These are phyloP conservation scores for Myoxocephalus aenaeus DNA, from an alignment of 2,797 vertebrate species.

Conservation along the genomic window DNA sequence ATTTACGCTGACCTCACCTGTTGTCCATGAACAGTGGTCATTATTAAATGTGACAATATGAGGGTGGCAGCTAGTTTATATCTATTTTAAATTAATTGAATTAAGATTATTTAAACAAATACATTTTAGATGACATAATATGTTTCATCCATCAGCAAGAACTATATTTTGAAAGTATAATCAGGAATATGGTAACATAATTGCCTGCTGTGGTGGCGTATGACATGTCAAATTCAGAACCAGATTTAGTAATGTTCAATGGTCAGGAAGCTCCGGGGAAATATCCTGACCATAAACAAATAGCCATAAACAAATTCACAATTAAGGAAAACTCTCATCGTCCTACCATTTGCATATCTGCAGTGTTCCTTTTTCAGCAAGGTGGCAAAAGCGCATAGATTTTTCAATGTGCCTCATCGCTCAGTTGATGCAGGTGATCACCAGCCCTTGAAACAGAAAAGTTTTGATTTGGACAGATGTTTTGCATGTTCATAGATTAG, in stretches of 20 bases:
- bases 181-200: not conserved
- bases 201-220: constrained; percentile 1
- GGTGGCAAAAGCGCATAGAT: constrained; percentile 29
- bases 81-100: not conserved
- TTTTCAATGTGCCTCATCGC: constrained; percentile 23
- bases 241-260: constrained; percentile 34
- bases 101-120: not conserved
- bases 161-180: not conserved
- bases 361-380: constrained; percentile 38
- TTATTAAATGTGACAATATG: not conserved
- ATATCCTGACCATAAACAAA: constrained; percentile 77
- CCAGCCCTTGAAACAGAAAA: constrained; percentile 1
- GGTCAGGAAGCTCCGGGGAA: constrained; percentile 55
- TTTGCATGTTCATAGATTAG: not conserved
- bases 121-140: not conserved
- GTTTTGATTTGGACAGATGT: constrained; percentile 9
- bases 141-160: not conserved
- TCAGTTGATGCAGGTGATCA: constrained; percentile 1
- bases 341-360: constrained; percentile 68
- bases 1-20: constrained; percentile 54
- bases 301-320: constrained; percentile 73
- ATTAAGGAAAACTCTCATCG: constrained; percentile 50
- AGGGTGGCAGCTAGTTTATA: not conserved
- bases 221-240: constrained; percentile 9
- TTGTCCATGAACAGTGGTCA: constrained; percentile 8